Evolutionary conservation across 2,113 vertebrate species (phyloP).

Genomic region (Origma solitaria): DNA sequence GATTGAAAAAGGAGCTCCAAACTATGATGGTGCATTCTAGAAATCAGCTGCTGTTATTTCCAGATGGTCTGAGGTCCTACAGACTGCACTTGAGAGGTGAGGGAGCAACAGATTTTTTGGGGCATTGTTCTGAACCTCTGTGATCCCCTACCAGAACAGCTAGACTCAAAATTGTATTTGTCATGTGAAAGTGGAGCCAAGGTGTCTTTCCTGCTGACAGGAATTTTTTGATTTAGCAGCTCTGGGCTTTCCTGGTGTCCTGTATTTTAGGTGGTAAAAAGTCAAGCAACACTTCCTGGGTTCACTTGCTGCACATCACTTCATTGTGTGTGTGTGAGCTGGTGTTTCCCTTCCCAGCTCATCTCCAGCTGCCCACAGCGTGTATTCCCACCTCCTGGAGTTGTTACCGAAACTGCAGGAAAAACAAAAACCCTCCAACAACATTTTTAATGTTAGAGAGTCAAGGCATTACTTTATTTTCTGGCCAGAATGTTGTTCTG

Average conservation of each 20-base stretch:
- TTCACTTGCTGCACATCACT: neutral
- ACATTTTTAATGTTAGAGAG: too few relatives aligned
- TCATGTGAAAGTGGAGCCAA: neutral
- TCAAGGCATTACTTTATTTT: too few relatives aligned
- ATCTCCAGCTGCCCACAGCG: neutral
- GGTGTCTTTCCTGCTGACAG: neutral
- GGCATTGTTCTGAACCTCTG: neutral
- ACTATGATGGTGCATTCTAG: neutral
- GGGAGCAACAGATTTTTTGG: neutral
- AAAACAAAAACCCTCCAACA: too few relatives aligned
- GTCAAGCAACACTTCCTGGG: neutral
- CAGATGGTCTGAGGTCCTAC: neutral
- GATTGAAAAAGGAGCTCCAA: neutral
- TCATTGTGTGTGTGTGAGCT: neutral
- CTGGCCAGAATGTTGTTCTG: too few relatives aligned
- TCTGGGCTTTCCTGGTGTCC: neutral
- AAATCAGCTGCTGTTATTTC: neutral
- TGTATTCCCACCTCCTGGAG: neutral
- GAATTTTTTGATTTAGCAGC: neutral
- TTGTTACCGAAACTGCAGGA: too few relatives aligned
- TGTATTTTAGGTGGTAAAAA: neutral
- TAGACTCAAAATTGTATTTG: neutral
- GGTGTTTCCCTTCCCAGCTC: neutral
- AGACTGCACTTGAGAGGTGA: neutral
- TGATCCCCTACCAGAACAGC: fast-evolving